Conservation (phyloP, 2,113 vertebrate species). For the Sterna hirundo region DNA sequence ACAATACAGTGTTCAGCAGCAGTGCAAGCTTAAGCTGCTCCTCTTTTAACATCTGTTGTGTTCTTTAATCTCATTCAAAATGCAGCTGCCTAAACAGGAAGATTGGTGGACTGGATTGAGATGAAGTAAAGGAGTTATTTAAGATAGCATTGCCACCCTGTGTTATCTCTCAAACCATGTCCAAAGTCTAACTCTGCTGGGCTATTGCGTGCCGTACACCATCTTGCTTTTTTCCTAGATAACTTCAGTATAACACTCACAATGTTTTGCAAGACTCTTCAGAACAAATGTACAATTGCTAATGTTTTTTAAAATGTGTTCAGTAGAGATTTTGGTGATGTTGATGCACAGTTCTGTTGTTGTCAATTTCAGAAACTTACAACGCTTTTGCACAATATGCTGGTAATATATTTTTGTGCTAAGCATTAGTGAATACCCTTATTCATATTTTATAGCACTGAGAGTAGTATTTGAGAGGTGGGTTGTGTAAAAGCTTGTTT, state of each 20-base stretch:
- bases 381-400: background rate
- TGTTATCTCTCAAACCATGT: background rate
- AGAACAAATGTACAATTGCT: background rate
- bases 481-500: slow-evolving; percentile 49
- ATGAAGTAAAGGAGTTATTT: background rate
- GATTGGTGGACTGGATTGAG: background rate
- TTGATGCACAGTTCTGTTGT: background rate
- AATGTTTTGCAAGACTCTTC: background rate
- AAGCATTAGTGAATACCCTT: slow-evolving; percentile 28
- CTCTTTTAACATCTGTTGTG: background rate
- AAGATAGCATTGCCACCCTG: background rate
- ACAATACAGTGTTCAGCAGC: background rate
- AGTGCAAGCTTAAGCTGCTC: background rate
- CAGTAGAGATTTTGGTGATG: background rate
- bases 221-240: background rate
- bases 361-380: background rate
- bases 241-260: background rate
- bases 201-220: background rate
- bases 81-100: background rate
- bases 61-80: slow-evolving; percentile 7
- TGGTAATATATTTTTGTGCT: background rate
- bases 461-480: slow-evolving; percentile 5
- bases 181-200: background rate
- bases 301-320: background rate
- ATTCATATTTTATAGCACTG: slow-evolving; percentile 40